These are phyloP conservation scores for Phymanthus crucifer DNA, from an alignment of 92 coral and sea anemone genomes.

Conservation along the genomic window DNA sequence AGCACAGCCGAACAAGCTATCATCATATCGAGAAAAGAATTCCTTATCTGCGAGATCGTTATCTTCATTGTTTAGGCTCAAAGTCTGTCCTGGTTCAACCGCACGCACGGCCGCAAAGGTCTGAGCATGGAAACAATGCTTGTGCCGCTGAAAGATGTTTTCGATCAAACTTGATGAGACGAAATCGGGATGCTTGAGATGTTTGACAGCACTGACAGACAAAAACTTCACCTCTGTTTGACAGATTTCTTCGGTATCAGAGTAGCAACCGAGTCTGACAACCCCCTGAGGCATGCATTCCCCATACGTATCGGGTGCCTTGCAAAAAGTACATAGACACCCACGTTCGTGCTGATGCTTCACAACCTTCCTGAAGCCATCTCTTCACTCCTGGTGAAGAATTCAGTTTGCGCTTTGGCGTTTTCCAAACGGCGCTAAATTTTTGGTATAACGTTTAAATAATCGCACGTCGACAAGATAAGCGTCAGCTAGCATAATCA, in stretches of 20 bases:
- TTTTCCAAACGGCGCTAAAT: not conserved
- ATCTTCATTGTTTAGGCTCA: conserved; percentile 10
- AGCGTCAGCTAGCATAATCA: conserved; percentile 23
- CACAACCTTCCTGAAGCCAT: not conserved
- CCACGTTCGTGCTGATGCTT: not conserved
- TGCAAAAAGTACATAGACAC: not conserved
- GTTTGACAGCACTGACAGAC: conserved; percentile 31
- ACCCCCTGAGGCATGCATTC: conserved; percentile 29
- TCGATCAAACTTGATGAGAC: conserved; percentile 27
- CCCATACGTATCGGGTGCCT: conserved; percentile 14
- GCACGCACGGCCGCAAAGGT: conserved; percentile 15
- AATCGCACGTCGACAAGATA: conserved; percentile 31
- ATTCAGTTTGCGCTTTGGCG: not conserved
- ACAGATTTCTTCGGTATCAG: conserved; percentile 25
- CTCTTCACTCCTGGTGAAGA: conserved; percentile 17
- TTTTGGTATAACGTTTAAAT: conserved; percentile 9
- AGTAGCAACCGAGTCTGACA: conserved; percentile 10
- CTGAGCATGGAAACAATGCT: conserved; percentile 23
- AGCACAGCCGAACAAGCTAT: not conserved
- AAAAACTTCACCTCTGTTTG: conserved; percentile 16
- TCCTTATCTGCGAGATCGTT: conserved; percentile 2
- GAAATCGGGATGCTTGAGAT: conserved; percentile 25
- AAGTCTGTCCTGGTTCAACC: not conserved
- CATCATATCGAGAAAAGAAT: not conserved
- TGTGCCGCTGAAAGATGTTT: conserved; percentile 26